Evolutionary conservation across 2,888 invertebrate species (phyloP).

Genomic region (Lycocerus yunnanus): DNA sequence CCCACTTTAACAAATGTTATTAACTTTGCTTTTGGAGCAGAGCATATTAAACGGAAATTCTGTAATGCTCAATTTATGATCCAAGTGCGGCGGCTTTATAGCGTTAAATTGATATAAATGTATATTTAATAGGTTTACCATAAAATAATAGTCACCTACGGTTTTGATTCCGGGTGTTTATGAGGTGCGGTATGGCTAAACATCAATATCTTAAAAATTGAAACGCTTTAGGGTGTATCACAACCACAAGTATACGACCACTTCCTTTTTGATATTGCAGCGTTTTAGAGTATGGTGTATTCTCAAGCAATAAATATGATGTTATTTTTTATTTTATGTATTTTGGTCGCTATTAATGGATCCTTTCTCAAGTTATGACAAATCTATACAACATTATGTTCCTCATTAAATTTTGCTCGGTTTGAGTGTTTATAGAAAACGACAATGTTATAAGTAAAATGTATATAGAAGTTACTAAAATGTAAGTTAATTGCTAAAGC

Average conservation of each 20-base stretch:
- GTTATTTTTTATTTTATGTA: slow-evolving; percentile 15
- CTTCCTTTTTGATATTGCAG: not conserved
- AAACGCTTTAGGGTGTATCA: slow-evolving; percentile 2
- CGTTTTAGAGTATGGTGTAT: slow-evolving; percentile 35
- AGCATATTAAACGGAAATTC: slow-evolving; percentile 35
- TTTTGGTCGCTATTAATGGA: slow-evolving; percentile 8
- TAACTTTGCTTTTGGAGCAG: not conserved
- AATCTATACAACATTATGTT: not conserved
- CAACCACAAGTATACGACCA: not conserved
- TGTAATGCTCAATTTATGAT: slow-evolving; percentile 47
- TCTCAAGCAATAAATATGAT: slow-evolving; percentile 42
- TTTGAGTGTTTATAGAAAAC: not conserved
- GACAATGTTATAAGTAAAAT: not conserved
- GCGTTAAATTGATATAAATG: slow-evolving; percentile 49
- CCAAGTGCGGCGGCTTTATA: slow-evolving; percentile 44
- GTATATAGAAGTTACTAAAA: not conserved
- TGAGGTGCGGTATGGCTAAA: slow-evolving; percentile 32
- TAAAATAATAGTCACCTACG: slow-evolving; percentile 43
- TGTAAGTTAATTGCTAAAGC: not conserved
- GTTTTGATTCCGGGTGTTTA: slow-evolving; percentile 40
- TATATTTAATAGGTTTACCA: slow-evolving; percentile 48
- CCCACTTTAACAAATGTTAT: not conserved
- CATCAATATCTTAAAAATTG: slow-evolving; percentile 18
- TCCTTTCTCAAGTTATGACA: slow-evolving; percentile 10
- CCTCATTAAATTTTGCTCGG: not conserved